Conservation (phyloP, 2,113 vertebrate species). For the Siphamia tubifer region DNA sequence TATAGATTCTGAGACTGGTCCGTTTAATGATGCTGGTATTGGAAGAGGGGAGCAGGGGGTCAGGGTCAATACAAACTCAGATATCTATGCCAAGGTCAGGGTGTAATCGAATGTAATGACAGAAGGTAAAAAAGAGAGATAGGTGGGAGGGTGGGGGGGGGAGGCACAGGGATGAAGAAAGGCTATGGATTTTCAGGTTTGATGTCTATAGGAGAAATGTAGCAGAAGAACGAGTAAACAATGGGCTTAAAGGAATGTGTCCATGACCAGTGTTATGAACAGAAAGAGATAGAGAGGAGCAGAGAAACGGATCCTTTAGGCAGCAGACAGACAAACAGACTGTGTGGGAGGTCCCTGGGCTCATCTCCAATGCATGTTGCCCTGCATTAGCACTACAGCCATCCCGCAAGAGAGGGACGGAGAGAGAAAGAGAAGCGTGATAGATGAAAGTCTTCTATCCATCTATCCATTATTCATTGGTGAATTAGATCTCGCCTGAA, state of each 20-base stretch:
- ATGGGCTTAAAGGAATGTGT: neutral
- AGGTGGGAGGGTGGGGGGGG: too few species aligned
- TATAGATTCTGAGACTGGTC: constrained; percentile 9
- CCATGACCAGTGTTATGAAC: neutral
- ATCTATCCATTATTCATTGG: constrained; percentile 82
- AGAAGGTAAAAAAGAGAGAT: too few species aligned
- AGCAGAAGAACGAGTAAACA: neutral
- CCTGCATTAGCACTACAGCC: constrained; percentile 75
- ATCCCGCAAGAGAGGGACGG: constrained; percentile 50
- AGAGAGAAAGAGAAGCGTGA: constrained; percentile 58
- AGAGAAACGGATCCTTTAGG: constrained; percentile 41
- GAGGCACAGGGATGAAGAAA: constrained; percentile 28
- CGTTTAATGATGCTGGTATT: constrained; percentile 53
- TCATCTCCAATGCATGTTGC: constrained; percentile 78
- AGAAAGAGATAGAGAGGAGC: neutral
- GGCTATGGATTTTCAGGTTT: neutral
- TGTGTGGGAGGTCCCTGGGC: constrained; percentile 83
- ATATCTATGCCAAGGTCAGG: constrained; percentile 58
- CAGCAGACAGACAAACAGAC: constrained; percentile 83
- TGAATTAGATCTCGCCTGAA: constrained; percentile 78
- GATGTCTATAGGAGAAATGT: neutral
- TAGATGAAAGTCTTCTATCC: constrained; percentile 74
- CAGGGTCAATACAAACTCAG: constrained; percentile 60
- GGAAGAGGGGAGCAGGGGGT: constrained; percentile 11
- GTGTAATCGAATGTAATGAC: constrained; percentile 58